Conservation (phyloP, 92 coral and sea anemone genomes). For the Umimayanthus kanabou region DNA sequence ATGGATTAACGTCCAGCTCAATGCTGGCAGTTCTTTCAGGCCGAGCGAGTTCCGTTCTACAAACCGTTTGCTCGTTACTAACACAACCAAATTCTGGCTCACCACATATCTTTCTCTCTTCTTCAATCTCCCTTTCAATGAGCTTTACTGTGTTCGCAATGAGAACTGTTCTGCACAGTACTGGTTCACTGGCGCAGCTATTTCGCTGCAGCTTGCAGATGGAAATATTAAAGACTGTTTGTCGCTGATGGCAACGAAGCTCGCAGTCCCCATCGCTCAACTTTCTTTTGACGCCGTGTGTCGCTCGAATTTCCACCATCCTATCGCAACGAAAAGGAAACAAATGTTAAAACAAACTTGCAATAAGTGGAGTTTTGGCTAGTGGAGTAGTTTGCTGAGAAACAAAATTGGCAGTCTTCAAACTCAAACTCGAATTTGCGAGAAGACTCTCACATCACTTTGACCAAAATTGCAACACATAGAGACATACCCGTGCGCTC, state of each 20-base stretch:
- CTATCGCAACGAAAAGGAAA: conserved; percentile 39
- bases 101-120: conserved; percentile 60
- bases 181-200: conserved; percentile 74
- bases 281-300: conserved; percentile 84
- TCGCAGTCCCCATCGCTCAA: conserved; percentile 69
- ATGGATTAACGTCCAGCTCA: conserved; percentile 45
- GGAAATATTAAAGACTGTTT: conserved; percentile 94
- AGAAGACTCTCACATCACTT: not conserved
- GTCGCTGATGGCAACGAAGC: conserved; percentile 92
- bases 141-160: conserved; percentile 92
- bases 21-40: conserved; percentile 41
- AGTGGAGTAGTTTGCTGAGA: not conserved
- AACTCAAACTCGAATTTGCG: not conserved
- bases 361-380: not conserved
- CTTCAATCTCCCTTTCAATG: conserved; percentile 89
- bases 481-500: conserved; percentile 21
- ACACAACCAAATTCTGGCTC: conserved; percentile 27
- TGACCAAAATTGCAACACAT: conserved; percentile 35
- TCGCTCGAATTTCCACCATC: conserved; percentile 79
- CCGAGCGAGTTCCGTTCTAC: conserved; percentile 43
- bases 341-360: conserved; percentile 12
- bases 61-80: conserved; percentile 20
- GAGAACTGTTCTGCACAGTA: conserved; percentile 91
- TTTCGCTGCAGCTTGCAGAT: conserved; percentile 94
- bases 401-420: not conserved